A percentile compares a stretch with the other conserved stretches of the same genome.
These are phyloP conservation scores for Pseudomyrmex concolor DNA, from an alignment of 1,140 invertebrate genomes.

Conservation along the genomic window DNA sequence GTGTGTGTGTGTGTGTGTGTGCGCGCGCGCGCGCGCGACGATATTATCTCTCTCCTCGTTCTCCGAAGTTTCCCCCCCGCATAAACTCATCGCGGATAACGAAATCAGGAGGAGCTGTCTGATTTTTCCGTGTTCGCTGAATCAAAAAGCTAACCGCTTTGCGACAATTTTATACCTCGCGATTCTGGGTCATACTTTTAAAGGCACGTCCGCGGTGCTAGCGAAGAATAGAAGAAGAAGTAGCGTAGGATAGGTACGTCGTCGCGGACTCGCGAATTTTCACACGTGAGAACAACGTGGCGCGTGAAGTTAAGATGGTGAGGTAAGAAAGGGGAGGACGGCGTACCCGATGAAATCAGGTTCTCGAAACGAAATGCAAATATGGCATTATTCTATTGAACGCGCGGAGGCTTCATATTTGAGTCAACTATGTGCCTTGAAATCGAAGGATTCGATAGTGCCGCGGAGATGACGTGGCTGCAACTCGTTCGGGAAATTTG, in stretches of 20 bases:
- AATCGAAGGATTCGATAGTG: conserved; percentile 58
- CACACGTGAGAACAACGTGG: conserved; percentile 55
- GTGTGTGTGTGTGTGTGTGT: no score
- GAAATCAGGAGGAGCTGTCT: conserved; percentile 21
- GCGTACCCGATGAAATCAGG: conserved; percentile 61
- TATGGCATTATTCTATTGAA: conserved; percentile 63
- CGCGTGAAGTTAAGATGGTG: conserved; percentile 54
- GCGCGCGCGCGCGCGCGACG: not conserved
- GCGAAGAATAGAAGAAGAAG: conserved; percentile 63
- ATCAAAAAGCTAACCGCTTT: conserved; percentile 62
- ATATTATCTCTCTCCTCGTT: conserved; percentile 12
- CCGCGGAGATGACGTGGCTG: conserved; percentile 23
- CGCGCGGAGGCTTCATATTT: conserved; percentile 56
- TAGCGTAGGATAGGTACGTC: conserved; percentile 14
- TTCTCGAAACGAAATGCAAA: conserved; percentile 69
- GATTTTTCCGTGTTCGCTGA: conserved; percentile 57
- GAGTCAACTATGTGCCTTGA: conserved; percentile 55
- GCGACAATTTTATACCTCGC: conserved; percentile 61
- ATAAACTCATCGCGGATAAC: conserved; percentile 39
- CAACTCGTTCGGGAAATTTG: conserved; percentile 17
- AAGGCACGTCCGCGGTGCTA: conserved; percentile 45
- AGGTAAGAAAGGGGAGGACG: not conserved
- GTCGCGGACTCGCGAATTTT: conserved; percentile 60
- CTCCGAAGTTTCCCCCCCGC: not conserved
- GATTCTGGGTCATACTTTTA: conserved; percentile 63